Conservation (phyloP, 2,888 invertebrate genomes). For the Seira ritae region DNA sequence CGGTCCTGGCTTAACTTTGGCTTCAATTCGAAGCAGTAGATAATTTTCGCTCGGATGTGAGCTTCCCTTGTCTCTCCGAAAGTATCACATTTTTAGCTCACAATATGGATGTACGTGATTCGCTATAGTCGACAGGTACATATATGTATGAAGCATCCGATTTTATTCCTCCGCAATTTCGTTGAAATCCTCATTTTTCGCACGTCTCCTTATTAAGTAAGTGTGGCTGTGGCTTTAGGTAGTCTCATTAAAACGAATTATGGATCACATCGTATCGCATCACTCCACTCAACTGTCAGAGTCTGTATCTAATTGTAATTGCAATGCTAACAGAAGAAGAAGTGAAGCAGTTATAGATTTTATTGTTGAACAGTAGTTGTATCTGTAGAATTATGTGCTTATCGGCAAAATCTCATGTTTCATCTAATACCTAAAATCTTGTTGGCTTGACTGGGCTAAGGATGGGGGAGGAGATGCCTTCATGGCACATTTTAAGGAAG, state of each 20-base stretch:
- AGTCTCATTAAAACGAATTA: not conserved
- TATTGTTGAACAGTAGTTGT: not conserved
- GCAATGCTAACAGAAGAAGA: no score
- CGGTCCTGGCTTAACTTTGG: not conserved
- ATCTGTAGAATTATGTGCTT: conserved; percentile 15
- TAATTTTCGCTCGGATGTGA: not conserved
- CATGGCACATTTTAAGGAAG: conserved; percentile 15
- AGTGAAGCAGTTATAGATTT: not conserved
- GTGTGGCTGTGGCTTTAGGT: not conserved
- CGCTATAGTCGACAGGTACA: not conserved
- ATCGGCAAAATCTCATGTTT: no score
- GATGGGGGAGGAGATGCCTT: no score
- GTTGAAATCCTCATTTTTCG: not conserved
- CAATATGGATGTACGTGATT: not conserved
- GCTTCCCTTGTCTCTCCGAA: not conserved
- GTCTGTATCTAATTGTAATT: no score
- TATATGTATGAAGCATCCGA: not conserved
- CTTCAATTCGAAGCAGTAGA: no score
- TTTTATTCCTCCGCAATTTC: not conserved
- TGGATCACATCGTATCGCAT: no score
- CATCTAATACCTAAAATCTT: no score
- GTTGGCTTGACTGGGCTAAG: no score
- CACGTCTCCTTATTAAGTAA: not conserved
- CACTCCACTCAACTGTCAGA: no score
- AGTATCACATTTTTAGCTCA: not conserved